A percentile compares a stretch with the other conserved stretches of the same genome.
Evolutionary conservation across 2,888 invertebrate species (phyloP).

Genomic region (Drosophila colorata): DNA sequence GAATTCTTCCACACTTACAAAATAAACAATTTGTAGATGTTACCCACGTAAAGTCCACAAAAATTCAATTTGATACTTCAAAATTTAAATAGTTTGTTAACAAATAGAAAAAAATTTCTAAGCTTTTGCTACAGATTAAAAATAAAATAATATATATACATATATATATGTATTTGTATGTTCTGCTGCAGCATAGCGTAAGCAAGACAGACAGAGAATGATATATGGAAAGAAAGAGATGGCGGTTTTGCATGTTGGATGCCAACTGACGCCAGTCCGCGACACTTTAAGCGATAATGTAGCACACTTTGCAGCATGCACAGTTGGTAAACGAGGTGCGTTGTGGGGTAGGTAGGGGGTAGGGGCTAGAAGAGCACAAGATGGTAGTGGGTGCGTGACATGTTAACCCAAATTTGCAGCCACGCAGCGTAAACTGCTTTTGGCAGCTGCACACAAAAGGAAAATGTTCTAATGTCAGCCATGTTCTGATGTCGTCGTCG

Average conservation of each 20-base stretch:
- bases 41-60: neutral
- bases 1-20: no score
- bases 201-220: neutral
- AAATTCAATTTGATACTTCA: neutral
- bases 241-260: slow-evolving; percentile 33
- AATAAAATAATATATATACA: neutral
- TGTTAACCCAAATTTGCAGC: slow-evolving; percentile 81
- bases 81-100: neutral
- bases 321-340: neutral
- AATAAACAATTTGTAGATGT: no score
- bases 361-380: slow-evolving; percentile 15
- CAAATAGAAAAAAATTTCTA: neutral
- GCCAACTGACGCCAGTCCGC: slow-evolving; percentile 58
- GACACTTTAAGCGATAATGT: slow-evolving; percentile 73
- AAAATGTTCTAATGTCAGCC: slow-evolving; percentile 73
- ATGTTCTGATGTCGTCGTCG: slow-evolving; percentile 52
- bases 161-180: neutral
- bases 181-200: neutral
- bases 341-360: neutral
- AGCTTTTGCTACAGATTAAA: slow-evolving; percentile 9
- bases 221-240: neutral
- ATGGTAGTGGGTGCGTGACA: slow-evolving; percentile 69
- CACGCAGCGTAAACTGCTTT: slow-evolving; percentile 65
- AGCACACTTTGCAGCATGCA: slow-evolving; percentile 58
- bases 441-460: slow-evolving; percentile 75